phyloP scores from a whole-genome alignment of 1,140 invertebrate genomes.

The Pteromalus puparum region DNA sequence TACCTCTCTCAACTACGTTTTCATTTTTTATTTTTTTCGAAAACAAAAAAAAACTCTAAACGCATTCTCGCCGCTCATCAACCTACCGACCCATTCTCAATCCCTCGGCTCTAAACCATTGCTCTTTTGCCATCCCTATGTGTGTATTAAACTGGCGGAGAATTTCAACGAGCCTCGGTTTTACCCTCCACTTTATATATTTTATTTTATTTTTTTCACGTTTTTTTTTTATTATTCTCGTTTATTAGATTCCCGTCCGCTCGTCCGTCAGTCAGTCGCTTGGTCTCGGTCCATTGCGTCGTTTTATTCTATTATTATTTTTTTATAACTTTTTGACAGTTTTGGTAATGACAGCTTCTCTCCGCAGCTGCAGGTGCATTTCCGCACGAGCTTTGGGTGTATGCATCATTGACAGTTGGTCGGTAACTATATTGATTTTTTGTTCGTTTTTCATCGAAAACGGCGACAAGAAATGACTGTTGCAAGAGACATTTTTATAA shows the following conservation, averaged over 20 bases:
- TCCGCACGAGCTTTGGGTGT: slow-evolving; percentile 11
- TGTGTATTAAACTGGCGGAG: slow-evolving; percentile 5
- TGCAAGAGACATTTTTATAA: background rate
- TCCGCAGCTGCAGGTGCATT: slow-evolving; percentile 21
- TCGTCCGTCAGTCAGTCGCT: slow-evolving; percentile 15
- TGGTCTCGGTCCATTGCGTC: slow-evolving; percentile 8
- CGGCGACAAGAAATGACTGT: background rate
- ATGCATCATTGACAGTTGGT: background rate
- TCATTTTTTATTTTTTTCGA: background rate
- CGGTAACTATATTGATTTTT: background rate
- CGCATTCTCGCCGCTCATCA: background rate
- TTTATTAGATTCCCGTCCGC: background rate
- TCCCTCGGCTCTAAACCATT: background rate
- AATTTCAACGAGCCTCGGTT: slow-evolving; percentile 31
- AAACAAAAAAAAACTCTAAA: background rate
- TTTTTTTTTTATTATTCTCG: slow-evolving; percentile 20
- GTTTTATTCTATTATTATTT: slow-evolving; percentile 25
- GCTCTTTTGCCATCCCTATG: background rate
- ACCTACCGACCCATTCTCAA: background rate
- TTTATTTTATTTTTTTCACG: slow-evolving; percentile 7
- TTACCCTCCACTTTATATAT: slow-evolving; percentile 23
- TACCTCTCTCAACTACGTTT: background rate
- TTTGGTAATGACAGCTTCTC: background rate
- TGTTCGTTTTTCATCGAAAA: background rate
- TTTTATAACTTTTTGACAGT: background rate